phyloP scores from a whole-genome alignment of 2,797 vertebrate species.

The Anguilla marmorata region DNA sequence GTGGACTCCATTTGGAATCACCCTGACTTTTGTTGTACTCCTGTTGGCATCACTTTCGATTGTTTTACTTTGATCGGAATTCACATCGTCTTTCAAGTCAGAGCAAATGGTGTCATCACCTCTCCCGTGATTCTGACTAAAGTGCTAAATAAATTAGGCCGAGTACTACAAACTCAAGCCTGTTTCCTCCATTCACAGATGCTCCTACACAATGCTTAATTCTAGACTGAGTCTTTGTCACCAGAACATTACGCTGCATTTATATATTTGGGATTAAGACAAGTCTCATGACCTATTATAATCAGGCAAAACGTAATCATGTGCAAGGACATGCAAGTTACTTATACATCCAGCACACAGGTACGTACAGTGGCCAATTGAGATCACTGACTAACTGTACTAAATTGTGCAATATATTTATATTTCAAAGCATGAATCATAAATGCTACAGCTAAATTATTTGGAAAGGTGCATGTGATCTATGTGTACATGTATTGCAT shows the following conservation, averaged over 20 bases:
- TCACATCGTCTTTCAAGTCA: not conserved
- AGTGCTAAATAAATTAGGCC: conserved; percentile 7
- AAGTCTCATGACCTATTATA: not conserved
- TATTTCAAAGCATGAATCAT: not conserved
- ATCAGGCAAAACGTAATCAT: not conserved
- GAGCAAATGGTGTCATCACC: not conserved
- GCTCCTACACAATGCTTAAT: not conserved
- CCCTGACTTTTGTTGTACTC: not conserved
- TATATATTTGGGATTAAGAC: not conserved
- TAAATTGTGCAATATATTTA: not conserved
- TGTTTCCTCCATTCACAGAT: not conserved
- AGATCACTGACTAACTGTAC: not conserved
- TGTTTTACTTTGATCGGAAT: not conserved
- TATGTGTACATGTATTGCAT: not conserved
- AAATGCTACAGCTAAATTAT: not conserved
- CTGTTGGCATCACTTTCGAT: not conserved
- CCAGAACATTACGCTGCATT: not conserved
- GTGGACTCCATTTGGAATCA: conserved; percentile 26
- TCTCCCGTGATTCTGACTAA: not conserved
- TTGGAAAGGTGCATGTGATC: not conserved
- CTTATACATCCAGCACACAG: not conserved
- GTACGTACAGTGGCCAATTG: not conserved
- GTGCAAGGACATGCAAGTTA: not conserved
- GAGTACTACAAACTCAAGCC: not conserved
- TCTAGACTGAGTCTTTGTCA: not conserved